Conservation (phyloP, 2,888 invertebrate genomes). For the Rhorus exstirpatorius region DNA sequence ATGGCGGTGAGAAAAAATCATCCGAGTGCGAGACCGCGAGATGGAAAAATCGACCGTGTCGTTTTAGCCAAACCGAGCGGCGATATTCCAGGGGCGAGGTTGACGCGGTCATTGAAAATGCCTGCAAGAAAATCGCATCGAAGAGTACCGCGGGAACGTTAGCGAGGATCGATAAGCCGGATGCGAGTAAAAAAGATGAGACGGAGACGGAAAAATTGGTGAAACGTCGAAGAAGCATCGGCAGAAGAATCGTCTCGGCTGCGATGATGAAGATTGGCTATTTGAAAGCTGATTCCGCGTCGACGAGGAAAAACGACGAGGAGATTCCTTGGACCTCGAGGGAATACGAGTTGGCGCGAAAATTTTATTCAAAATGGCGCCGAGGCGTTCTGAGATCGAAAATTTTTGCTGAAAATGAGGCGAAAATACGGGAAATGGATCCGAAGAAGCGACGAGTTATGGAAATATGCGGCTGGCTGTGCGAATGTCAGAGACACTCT, state of each 20-base stretch:
- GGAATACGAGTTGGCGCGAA: slow-evolving; percentile 73
- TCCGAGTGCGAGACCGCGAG: too few species aligned
- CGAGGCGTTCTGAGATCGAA: slow-evolving; percentile 67
- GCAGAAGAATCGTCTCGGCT: slow-evolving; percentile 65
- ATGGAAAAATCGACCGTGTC: slow-evolving; percentile 29
- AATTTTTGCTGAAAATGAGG: slow-evolving; percentile 65
- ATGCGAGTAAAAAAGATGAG: neutral
- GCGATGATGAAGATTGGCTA: slow-evolving; percentile 62
- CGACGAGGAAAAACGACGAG: neutral
- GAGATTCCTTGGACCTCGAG: slow-evolving; percentile 61
- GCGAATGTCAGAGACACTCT: slow-evolving; percentile 85
- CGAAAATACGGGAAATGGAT: slow-evolving; percentile 75
- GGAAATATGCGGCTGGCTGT: slow-evolving; percentile 83
- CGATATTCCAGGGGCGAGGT: neutral
- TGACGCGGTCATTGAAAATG: neutral
- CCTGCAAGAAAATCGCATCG: slow-evolving; percentile 7
- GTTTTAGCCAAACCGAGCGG: neutral
- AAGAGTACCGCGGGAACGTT: slow-evolving; percentile 1
- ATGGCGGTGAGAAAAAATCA: slow-evolving; percentile 76
- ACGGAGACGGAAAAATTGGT: slow-evolving; percentile 12
- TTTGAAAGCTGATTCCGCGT: slow-evolving; percentile 19
- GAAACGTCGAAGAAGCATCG: slow-evolving; percentile 34
- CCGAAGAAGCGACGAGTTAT: slow-evolving; percentile 80
- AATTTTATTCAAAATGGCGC: slow-evolving; percentile 76
- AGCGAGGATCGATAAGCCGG: neutral